Evolutionary conservation across 2,888 invertebrate genomes (phyloP), one percentile per base, ranked within the genome.

Genomic region (Girardia tigrina): DNA sequence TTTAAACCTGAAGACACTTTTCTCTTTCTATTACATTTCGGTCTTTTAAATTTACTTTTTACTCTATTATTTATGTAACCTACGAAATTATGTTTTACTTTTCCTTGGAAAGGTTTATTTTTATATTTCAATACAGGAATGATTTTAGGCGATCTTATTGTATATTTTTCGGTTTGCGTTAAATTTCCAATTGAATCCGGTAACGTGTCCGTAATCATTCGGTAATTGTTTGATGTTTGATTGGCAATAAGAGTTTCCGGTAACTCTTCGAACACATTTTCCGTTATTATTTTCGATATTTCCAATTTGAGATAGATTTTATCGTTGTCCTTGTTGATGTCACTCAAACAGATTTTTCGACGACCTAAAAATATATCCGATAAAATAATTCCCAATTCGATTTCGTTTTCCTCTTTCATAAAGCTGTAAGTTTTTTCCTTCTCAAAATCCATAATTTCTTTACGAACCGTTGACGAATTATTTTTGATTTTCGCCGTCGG

Each of bases 241-340:
- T 56, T 56, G 4, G n/a, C 4, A 6, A 56, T 20, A 12, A 4
- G n/a, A 8, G n/a, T 16, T 6, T 56, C 23, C 23, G 4, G 4
- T 12, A 12, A n/a, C 4, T n/a, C n/a, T 6, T 8, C n/a, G 2
- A 8, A 20, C 56, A 20, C n/a, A 20, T 12, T 56, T 16, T n/a
- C 56, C n/a, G n/a, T 6, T 12, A 56, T n/a, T 20, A 23, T 20
- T 20, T 56, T 56, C 4, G 56, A 8, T 20, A 56, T 56, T 56
- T 56, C 56, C n/a, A 56, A 56, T n/a, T 56, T 56, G 6, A 56
- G 23, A 56, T 56, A 56, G 4, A 56, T 56, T 56, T 56, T 56
- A 56, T 56, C 56, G n/a, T 56, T 16, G n/a, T 56, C 56, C n/a
- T 56, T 56, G 23, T 56, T 56, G n/a, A 56, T 56, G n/a, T 56